Percentiles rank a stretch among this genome's conserved stretches.
These are phyloP conservation scores for Temnothorax unifasciatus DNA, from an alignment of 2,888 invertebrate genomes.

Conservation along the genomic window DNA sequence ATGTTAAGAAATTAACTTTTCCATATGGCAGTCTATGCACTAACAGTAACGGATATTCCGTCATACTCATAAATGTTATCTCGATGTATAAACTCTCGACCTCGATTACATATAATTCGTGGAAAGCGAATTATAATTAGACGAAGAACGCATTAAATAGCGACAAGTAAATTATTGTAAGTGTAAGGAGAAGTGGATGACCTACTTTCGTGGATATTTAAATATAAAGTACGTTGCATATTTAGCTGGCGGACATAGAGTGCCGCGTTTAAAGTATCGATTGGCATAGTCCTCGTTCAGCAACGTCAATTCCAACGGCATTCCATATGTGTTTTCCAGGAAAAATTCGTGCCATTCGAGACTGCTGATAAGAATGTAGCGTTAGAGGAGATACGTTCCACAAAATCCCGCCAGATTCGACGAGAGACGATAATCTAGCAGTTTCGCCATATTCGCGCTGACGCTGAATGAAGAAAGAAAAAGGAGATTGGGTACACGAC, in stretches of 20 bases:
- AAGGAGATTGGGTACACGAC: conserved; percentile 22
- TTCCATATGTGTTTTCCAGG: conserved; percentile 13
- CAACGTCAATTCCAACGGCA: conserved; percentile 24
- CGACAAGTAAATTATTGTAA: not conserved
- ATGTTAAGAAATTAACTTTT: conserved; percentile 32
- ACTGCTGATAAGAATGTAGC: conserved; percentile 1
- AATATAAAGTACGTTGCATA: conserved; percentile 47
- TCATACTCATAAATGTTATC: conserved; percentile 1
- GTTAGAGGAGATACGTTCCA: not conserved
- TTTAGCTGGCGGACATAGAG: conserved; percentile 35
- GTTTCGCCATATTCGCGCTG: conserved; percentile 8
- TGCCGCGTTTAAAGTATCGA: conserved; percentile 37
- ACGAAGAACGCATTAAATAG: not conserved
- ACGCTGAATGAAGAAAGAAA: conserved; percentile 5
- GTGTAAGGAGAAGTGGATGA: conserved; percentile 4
- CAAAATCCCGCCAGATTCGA: conserved; percentile 31
- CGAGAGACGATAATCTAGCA: conserved; percentile 16
- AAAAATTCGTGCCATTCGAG: conserved; percentile 33
- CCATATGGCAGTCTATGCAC: not conserved
- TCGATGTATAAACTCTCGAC: conserved; percentile 12
- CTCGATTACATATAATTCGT: conserved; percentile 19
- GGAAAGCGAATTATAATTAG: conserved; percentile 10
- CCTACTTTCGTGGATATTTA: conserved; percentile 31
- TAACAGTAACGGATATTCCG: not conserved
- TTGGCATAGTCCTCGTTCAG: conserved; percentile 45